A percentile compares a stretch with the other conserved stretches of the same genome.
These are phyloP conservation scores for Bombus sylvicola DNA, from an alignment of 1,140 invertebrate species.

Conservation along the genomic window DNA sequence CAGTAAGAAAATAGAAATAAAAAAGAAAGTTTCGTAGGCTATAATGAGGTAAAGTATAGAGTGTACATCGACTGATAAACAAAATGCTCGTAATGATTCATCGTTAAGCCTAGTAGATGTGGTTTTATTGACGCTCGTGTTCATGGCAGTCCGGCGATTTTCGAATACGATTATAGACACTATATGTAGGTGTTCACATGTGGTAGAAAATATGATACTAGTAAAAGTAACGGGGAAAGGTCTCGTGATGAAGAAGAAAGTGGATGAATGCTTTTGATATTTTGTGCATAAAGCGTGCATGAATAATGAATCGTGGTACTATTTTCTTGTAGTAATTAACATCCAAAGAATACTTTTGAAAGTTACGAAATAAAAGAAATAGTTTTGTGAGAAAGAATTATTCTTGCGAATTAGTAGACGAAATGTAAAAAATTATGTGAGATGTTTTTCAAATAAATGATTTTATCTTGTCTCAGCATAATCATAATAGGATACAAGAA, in stretches of 20 bases:
- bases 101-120: slow-evolving; percentile 51
- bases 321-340: not conserved
- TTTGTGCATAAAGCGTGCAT: slow-evolving; percentile 12
- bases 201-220: slow-evolving; percentile 75
- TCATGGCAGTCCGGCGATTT: slow-evolving; percentile 63
- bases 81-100: slow-evolving; percentile 74
- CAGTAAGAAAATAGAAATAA: not conserved
- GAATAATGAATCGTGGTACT: slow-evolving; percentile 32
- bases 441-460: not conserved
- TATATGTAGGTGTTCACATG: slow-evolving; percentile 72
- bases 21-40: not conserved
- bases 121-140: slow-evolving; percentile 71
- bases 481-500: not conserved
- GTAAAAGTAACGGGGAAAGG: slow-evolving; percentile 76
- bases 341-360: not conserved
- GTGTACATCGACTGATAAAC: slow-evolving; percentile 62
- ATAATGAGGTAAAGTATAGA: not conserved
- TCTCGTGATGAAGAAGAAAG: slow-evolving; percentile 53
- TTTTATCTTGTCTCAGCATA: not conserved
- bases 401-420: not conserved
- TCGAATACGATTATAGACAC: slow-evolving; percentile 66
- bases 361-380: not conserved
- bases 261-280: slow-evolving; percentile 11
- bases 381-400: no score
- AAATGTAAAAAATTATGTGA: not conserved